Evolutionary conservation across 2,797 vertebrate genomes (phyloP).

Genomic region (Characodon lateralis): DNA sequence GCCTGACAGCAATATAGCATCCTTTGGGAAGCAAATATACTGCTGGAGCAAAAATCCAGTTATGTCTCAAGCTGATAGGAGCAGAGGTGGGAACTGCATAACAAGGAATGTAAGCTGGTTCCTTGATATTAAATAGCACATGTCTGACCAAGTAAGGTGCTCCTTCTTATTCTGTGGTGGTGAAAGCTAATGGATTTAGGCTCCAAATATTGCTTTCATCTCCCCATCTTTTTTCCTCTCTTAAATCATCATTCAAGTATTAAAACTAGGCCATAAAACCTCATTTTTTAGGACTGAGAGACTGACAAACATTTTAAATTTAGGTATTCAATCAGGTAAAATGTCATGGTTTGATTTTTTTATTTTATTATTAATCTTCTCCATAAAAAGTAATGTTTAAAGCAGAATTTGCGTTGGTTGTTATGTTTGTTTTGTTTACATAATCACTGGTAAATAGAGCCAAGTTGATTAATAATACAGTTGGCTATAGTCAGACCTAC

Average conservation of each 20-base stretch:
- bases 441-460: not conserved
- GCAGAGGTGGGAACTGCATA: no score
- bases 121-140: no score
- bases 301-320: not conserved
- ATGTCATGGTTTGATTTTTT: no score
- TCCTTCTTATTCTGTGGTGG: not conserved
- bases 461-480: not conserved
- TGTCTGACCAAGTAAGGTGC: no score
- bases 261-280: not conserved
- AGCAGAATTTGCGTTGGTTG: no score
- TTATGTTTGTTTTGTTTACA: not conserved
- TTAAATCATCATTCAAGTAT: not conserved
- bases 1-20: no score
- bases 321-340: not conserved
- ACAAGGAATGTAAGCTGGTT: no score
- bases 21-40: no score
- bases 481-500: not conserved
- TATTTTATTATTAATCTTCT: no score
- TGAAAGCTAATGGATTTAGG: not conserved
- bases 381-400: no score
- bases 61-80: no score
- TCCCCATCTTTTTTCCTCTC: not conserved
- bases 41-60: no score
- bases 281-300: not conserved
- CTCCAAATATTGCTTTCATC: not conserved